Conservation (phyloP, 2,888 invertebrate species). For the Lysandra coridon region DNA sequence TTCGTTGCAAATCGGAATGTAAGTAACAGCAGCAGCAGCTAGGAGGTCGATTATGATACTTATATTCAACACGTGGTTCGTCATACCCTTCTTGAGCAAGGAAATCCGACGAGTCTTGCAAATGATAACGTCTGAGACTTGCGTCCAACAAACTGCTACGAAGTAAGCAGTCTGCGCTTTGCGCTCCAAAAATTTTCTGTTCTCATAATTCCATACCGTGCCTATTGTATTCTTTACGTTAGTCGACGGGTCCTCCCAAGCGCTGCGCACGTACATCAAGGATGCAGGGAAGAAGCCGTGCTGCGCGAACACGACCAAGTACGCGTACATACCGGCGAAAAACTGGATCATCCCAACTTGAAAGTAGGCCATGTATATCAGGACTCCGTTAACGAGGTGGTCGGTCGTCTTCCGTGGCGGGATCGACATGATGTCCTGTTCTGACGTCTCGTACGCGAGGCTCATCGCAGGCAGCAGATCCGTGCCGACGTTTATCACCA, state of each 20-base stretch:
- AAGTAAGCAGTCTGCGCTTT: slow-evolving; percentile 91
- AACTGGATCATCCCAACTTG: slow-evolving; percentile 94
- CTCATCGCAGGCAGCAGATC: slow-evolving; percentile 90
- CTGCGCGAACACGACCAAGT: slow-evolving; percentile 89
- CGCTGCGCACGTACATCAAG: slow-evolving; percentile 84
- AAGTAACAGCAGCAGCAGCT: slow-evolving; percentile 84
- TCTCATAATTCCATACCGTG: slow-evolving; percentile 85
- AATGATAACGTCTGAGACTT: slow-evolving; percentile 88
- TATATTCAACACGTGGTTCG: slow-evolving; percentile 82
- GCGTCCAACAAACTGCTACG: slow-evolving; percentile 87
- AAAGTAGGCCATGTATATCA: slow-evolving; percentile 91
- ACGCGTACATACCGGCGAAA: slow-evolving; percentile 88
- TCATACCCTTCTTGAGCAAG: slow-evolving; percentile 88
- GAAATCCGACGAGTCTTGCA: slow-evolving; percentile 89
- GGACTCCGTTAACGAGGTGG: slow-evolving; percentile 75
- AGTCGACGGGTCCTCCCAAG: slow-evolving; percentile 85
- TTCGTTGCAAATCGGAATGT: slow-evolving; percentile 84
- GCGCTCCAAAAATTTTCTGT: slow-evolving; percentile 85
- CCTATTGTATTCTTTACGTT: slow-evolving; percentile 86
- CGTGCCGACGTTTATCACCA: slow-evolving; percentile 89
- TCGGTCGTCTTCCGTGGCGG: slow-evolving; percentile 79
- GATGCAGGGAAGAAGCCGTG: slow-evolving; percentile 87
- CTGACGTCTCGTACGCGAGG: slow-evolving; percentile 87
- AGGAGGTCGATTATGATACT: slow-evolving; percentile 83
- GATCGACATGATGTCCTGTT: slow-evolving; percentile 86